Evolutionary conservation across 2,797 vertebrate species (phyloP).

Genomic region (Okamejei kenojei): DNA sequence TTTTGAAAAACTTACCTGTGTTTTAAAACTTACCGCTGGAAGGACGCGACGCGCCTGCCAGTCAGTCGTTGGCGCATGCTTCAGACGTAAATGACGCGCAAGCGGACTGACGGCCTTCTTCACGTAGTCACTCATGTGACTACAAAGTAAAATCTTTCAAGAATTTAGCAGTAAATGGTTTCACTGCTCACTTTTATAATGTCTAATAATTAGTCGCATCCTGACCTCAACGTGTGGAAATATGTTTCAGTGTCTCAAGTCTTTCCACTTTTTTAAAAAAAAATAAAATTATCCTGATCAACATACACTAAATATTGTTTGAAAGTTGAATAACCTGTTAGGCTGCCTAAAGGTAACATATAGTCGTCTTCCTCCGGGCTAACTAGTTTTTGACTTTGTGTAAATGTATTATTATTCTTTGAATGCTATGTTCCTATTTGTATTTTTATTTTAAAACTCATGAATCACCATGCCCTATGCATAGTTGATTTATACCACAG

Average conservation of each 20-base stretch:
- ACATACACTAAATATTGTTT: neutral
- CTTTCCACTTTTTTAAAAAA: neutral
- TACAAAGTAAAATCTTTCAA: neutral
- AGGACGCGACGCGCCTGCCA: no score
- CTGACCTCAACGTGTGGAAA: neutral
- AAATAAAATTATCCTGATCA: neutral
- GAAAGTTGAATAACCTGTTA: neutral
- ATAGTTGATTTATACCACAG: no score
- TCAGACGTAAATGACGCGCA: no score
- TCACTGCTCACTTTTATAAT: neutral
- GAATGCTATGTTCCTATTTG: no score
- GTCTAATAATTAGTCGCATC: neutral
- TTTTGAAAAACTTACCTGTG: no score
- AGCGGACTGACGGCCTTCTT: no score
- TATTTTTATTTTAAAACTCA: neutral
- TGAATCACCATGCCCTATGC: no score
- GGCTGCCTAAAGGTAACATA: neutral
- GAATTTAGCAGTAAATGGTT: neutral
- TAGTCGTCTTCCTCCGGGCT: neutral
- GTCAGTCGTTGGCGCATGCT: no score
- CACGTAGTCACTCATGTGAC: no score
- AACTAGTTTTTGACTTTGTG: neutral
- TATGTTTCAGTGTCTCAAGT: neutral
- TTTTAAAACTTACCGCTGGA: no score
- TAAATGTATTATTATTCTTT: no score